These are phyloP conservation scores for Drosophila planitibia DNA, from an alignment of 2,888 invertebrate species.

Conservation along the genomic window DNA sequence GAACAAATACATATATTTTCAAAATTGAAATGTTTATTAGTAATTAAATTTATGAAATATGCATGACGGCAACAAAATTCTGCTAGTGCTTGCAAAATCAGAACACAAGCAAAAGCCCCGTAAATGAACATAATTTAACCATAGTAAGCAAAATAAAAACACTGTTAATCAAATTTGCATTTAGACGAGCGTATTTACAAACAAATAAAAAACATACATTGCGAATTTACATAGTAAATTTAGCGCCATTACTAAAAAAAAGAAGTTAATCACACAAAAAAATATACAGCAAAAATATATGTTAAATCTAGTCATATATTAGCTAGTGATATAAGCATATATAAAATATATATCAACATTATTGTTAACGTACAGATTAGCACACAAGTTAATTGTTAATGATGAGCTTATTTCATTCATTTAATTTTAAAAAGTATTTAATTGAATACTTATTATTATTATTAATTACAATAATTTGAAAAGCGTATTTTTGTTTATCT, in stretches of 20 bases:
- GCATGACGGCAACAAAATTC: slow-evolving; percentile 7
- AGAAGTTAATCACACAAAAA: slow-evolving; percentile 10
- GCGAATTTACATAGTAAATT: slow-evolving; percentile 81
- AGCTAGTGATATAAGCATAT: slow-evolving; percentile 43
- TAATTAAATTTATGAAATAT: slow-evolving; percentile 35
- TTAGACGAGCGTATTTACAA: slow-evolving; percentile 67
- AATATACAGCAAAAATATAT: slow-evolving; percentile 25
- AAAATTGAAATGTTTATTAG: slow-evolving; percentile 31
- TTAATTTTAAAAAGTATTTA: slow-evolving; percentile 8
- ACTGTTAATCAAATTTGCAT: slow-evolving; percentile 82
- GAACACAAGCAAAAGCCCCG: slow-evolving; percentile 33
- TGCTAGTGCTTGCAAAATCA: slow-evolving; percentile 26
- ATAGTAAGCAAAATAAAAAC: slow-evolving; percentile 38
- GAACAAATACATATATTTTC: slow-evolving; percentile 40
- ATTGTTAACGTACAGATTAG: slow-evolving; percentile 29
- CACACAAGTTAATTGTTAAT: slow-evolving; percentile 27
- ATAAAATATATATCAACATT: slow-evolving; percentile 2
- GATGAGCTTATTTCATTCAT: slow-evolving; percentile 19
- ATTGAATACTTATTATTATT: background rate
- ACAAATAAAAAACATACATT: slow-evolving; percentile 40
- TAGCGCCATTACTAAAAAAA: slow-evolving; percentile 40
- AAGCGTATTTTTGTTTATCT: background rate
- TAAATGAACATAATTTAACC: slow-evolving; percentile 56
- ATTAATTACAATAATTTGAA: background rate
- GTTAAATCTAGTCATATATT: slow-evolving; percentile 58